Base-by-base conservation (phyloP, 2,797 vertebrate genomes). In the Toxotes lorentzi region DNA sequence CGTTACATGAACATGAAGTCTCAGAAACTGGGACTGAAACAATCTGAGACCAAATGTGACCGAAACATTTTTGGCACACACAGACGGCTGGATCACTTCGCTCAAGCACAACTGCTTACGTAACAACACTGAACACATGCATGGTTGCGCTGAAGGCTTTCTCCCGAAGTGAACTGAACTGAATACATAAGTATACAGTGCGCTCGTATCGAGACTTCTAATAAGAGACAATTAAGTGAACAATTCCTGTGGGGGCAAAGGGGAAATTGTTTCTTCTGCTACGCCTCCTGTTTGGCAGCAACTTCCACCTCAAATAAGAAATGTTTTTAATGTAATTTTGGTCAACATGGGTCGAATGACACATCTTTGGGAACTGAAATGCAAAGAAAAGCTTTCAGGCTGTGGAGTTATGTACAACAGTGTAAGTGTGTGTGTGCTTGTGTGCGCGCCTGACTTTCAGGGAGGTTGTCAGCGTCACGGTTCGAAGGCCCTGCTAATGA, bases 401-500 rank as follows among this genome's bases (percentile, higher is more conserved):
- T 48, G 19, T 45, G 34, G 51, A 58, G 41, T 70, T 50, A n/a
- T 64, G 57, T 34, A 43, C 6, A 8, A 60, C 1, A 21, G 19
- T 47, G 62, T 67, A 10, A 32, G 19, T 45, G 35, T 27, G 57
- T 60, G 73, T 45, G 38, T 48, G 61, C 56, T 75, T 62, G 70
- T 24, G n/a, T 57, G 53, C 68, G 64, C 77, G 71, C 50, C 23
- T 53, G 3, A 40, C 60, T 67, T 84, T 82, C 72, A 75, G 86
- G 88, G 89, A 90, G 88, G 85, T 61, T 88, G 83, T 72, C 34
- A 70, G 78, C 84, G 88, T 93, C 92, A 93, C 69, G 90, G 88
- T 94, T 87, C 77, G 77, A 84, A 79, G 86, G 85, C 59, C 30
- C 23, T 38, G 82, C 81, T 94, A 93, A 93, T 92, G 90, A 91